These are phyloP conservation scores for Merluccius polli DNA, from an alignment of 2,797 vertebrate genomes.

Conservation along the genomic window DNA sequence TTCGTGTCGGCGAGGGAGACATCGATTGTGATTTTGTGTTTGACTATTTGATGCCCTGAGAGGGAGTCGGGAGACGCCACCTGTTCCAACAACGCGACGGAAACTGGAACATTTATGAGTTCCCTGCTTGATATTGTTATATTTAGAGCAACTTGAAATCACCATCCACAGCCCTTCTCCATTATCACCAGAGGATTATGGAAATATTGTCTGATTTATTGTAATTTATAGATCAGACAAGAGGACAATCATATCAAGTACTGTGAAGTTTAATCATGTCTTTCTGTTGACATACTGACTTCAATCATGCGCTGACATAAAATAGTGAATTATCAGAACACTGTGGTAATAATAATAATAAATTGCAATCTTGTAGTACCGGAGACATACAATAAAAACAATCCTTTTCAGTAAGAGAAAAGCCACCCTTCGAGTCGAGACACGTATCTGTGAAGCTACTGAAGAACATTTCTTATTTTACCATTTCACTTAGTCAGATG, in stretches of 20 bases:
- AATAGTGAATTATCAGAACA: background rate
- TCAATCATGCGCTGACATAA: background rate
- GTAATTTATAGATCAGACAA: background rate
- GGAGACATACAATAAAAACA: background rate
- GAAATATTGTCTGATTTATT: conserved; percentile 1
- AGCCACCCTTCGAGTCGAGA: background rate
- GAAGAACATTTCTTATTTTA: background rate
- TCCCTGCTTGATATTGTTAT: background rate
- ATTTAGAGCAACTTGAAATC: background rate
- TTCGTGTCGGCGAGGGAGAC: no score
- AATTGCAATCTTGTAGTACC: background rate
- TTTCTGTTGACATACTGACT: background rate
- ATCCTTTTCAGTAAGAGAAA: background rate
- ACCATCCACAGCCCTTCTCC: background rate
- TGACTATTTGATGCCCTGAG: background rate
- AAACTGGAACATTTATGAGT: background rate
- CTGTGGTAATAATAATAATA: background rate
- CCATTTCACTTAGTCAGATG: background rate
- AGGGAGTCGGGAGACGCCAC: background rate
- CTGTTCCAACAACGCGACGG: background rate
- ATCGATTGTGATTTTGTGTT: background rate
- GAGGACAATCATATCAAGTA: background rate
- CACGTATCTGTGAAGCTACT: background rate
- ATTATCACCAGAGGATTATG: background rate
- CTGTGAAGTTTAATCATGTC: background rate